A percentile compares a stretch with the other conserved stretches of the same genome.
Evolutionary conservation across 2,797 vertebrate species (phyloP).

Genomic region (Aeoliscus strigatus): DNA sequence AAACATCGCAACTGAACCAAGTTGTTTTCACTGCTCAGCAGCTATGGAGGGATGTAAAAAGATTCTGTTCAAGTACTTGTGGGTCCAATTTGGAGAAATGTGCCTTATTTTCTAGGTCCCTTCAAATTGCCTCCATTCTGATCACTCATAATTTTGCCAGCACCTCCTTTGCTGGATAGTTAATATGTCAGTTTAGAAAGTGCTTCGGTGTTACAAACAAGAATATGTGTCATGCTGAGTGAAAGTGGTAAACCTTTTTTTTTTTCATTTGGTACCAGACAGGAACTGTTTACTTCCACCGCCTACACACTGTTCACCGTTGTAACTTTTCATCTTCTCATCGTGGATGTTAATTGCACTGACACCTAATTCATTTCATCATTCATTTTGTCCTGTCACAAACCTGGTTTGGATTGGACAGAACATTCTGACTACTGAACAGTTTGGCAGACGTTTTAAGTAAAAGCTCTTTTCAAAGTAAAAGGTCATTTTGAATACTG

Average conservation of each 20-base stretch:
- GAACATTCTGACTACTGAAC: conserved; percentile 60
- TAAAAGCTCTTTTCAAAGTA: conserved; percentile 24
- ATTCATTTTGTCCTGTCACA: conserved; percentile 28
- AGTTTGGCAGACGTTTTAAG: conserved; percentile 16
- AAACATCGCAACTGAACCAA: conserved; percentile 4
- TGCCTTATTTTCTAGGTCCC: conserved; percentile 68
- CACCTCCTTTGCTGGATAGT: conserved; percentile 36
- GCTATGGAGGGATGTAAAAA: conserved; percentile 19
- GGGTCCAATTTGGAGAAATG: conserved; percentile 46
- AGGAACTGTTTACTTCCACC: conserved; percentile 52
- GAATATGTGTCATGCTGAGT: conserved; percentile 23
- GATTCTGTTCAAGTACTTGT: conserved; percentile 26
- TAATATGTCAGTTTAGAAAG: conserved; percentile 18
- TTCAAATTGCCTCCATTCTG: conserved; percentile 31
- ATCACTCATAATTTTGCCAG: conserved; percentile 29
- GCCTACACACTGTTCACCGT: conserved; percentile 27
- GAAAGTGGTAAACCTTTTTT: conserved; percentile 13
- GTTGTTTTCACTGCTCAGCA: conserved; percentile 19
- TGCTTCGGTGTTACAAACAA: conserved; percentile 23
- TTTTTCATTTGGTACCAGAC: conserved; percentile 19
- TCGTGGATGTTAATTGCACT: conserved; percentile 16
- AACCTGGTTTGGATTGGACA: conserved; percentile 27
- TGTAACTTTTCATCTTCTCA: conserved; percentile 17
- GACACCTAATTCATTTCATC: conserved; percentile 11
- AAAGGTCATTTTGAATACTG: conserved; percentile 22